A percentile compares a stretch with the other conserved stretches of the same genome.
These are phyloP conservation scores for Montifringilla adamsi DNA, from an alignment of 2,113 vertebrate genomes.

Conservation along the genomic window DNA sequence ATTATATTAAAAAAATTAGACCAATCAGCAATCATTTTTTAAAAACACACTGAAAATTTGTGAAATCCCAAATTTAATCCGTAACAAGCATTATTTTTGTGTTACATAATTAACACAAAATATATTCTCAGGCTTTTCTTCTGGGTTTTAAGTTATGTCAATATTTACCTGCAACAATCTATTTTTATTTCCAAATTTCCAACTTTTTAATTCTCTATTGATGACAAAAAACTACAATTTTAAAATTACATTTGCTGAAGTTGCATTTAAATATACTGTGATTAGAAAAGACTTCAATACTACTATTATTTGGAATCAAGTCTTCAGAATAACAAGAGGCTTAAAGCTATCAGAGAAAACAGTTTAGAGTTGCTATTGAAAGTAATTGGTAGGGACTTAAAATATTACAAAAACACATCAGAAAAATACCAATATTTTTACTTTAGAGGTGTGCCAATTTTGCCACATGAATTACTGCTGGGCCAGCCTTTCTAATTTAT, in stretches of 20 bases:
- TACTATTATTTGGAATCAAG: background rate
- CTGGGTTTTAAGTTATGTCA: fast-evolving
- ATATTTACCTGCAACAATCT: background rate
- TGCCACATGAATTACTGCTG: background rate
- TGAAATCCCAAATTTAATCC: background rate
- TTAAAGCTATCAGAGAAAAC: background rate
- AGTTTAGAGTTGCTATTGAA: background rate
- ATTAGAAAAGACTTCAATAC: background rate
- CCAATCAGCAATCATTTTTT: background rate
- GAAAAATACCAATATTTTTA: background rate
- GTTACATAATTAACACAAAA: background rate
- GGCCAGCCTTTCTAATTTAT: background rate
- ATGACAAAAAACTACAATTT: background rate
- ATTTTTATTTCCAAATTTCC: background rate
- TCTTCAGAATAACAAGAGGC: background rate
- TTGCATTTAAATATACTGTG: background rate
- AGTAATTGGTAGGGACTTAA: background rate
- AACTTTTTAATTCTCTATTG: background rate
- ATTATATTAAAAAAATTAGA: background rate
- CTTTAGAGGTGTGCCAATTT: background rate
- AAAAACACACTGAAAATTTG: background rate
- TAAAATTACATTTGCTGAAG: background rate
- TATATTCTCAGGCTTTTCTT: background rate
- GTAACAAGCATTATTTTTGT: background rate
- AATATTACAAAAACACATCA: background rate